Evolutionary conservation across 1,140 invertebrate species (phyloP).

Genomic region (Harlomillsia oculata): DNA sequence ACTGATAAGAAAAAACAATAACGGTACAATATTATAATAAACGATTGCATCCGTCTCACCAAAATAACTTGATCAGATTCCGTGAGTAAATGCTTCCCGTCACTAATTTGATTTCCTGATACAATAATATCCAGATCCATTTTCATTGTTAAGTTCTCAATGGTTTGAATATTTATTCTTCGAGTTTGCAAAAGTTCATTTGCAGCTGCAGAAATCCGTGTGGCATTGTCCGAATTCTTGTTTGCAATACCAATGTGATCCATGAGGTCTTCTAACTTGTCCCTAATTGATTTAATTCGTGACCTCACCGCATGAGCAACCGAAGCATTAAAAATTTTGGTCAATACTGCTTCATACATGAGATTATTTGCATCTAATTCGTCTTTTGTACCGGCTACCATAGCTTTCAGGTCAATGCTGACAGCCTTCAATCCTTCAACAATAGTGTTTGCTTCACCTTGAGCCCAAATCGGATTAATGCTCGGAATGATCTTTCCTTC

Average conservation of each 20-base stretch:
- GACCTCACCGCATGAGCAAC: neutral
- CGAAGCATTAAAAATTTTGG: conserved; percentile 6
- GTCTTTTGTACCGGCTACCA: conserved; percentile 42
- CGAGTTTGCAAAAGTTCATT: neutral
- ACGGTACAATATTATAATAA: neutral
- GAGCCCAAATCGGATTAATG: conserved; percentile 34
- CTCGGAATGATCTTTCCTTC: conserved; percentile 2
- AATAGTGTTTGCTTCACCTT: conserved; percentile 50
- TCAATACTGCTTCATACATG: conserved; percentile 1
- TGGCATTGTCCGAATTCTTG: neutral
- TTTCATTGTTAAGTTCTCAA: conserved; percentile 15
- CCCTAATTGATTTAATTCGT: neutral
- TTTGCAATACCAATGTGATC: neutral
- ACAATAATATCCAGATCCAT: conserved; percentile 10
- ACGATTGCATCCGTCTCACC: conserved; percentile 2
- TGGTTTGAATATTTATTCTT: neutral
- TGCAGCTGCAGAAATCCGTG: neutral
- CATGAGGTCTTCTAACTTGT: conserved; percentile 17
- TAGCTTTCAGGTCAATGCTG: conserved; percentile 40
- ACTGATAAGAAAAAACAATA: neutral
- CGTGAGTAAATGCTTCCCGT: conserved; percentile 1
- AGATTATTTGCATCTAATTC: conserved; percentile 39
- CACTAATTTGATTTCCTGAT: conserved; percentile 6
- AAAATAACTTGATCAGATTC: conserved; percentile 25
- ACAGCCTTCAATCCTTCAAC: conserved; percentile 48